phyloP scores from a whole-genome alignment of 1,140 invertebrate species.

The Trinorchestia longiramus region DNA sequence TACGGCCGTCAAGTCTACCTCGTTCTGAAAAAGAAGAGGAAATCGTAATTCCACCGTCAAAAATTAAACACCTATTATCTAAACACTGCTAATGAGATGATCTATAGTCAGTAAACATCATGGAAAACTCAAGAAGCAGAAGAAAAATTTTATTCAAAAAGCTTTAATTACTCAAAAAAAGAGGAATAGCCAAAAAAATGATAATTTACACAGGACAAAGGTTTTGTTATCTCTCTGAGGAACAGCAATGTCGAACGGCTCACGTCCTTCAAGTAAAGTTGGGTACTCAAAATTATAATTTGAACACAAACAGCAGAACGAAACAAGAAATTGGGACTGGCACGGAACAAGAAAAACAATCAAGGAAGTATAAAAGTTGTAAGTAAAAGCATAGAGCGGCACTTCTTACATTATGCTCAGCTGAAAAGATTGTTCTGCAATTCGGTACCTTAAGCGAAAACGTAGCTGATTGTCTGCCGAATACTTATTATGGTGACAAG shows the following conservation, averaged over 20 bases:
- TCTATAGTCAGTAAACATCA: not conserved
- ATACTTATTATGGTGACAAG: not conserved
- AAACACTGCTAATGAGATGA: not conserved
- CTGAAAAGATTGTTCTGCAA: too few relatives aligned
- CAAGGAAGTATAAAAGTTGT: not conserved
- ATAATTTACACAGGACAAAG: too few relatives aligned
- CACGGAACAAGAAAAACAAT: not conserved
- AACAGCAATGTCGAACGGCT: not conserved
- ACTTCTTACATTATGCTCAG: not conserved
- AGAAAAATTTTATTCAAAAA: not conserved
- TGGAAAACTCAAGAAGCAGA: not conserved
- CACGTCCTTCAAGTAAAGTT: not conserved
- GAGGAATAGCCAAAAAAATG: not conserved
- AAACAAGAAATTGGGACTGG: not conserved
- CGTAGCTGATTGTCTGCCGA: not conserved
- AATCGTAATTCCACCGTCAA: not conserved
- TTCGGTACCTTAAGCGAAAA: too few relatives aligned
- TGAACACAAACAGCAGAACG: not conserved
- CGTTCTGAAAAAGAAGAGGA: not conserved
- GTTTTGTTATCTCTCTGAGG: not conserved
- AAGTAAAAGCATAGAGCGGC: not conserved
- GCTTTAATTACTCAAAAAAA: not conserved
- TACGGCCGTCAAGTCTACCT: slow-evolving; percentile 19
- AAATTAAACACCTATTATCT: not conserved
- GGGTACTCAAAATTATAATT: not conserved